These are phyloP conservation scores for Diabrotica balteata DNA, from an alignment of 2,888 invertebrate genomes.

Conservation along the genomic window DNA sequence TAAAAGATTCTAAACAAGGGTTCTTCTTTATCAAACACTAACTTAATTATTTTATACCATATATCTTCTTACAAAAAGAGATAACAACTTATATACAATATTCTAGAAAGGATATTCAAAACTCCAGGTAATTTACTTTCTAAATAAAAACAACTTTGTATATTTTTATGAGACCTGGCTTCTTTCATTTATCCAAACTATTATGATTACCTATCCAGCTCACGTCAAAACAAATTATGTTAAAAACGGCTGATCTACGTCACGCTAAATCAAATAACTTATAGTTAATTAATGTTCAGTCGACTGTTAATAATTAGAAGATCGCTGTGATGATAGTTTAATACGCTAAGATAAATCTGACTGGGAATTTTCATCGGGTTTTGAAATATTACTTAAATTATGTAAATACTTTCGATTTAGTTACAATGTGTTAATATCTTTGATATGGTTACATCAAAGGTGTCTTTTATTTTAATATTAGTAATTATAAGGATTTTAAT, in stretches of 20 bases:
- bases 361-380: not conserved
- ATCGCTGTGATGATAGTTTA: constrained; percentile 8
- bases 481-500: not conserved
- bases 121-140: not conserved
- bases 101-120: too few relatives aligned
- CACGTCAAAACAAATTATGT: constrained; percentile 14
- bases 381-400: constrained; percentile 3
- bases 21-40: too few relatives aligned
- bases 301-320: not conserved
- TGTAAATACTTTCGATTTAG: not conserved
- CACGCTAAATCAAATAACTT: constrained; percentile 5
- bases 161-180: constrained; percentile 6
- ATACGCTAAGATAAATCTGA: constrained; percentile 2
- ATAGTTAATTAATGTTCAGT: not conserved
- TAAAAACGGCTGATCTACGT: constrained; percentile 1
- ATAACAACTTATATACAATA: not conserved
- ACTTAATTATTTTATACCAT: too few relatives aligned
- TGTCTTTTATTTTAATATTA: not conserved
- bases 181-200: constrained; percentile 9
- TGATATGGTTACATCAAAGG: not conserved
- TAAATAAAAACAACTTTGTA: constrained; percentile 3
- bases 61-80: too few relatives aligned
- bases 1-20: too few relatives aligned
- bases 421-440: too few relatives aligned
- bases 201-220: constrained; percentile 16